Conservation (phyloP, 2,888 invertebrate genomes). For the Caenorhabditis becei region DNA sequence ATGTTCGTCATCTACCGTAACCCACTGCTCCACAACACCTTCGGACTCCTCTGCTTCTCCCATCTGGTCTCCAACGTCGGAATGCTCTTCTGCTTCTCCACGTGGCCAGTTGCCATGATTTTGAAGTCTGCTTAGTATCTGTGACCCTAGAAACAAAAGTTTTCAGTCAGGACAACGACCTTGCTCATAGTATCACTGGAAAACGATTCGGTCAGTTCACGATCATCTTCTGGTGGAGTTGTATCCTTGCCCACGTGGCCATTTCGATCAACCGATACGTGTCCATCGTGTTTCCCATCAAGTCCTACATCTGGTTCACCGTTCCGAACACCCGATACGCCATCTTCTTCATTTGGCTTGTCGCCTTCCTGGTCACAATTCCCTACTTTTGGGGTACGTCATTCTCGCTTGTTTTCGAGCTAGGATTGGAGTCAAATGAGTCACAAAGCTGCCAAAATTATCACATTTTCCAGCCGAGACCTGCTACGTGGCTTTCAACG, state of each 20-base stretch:
- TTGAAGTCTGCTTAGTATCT: constrained; percentile 30
- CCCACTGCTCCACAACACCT: constrained; percentile 64
- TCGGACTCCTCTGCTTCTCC: constrained; percentile 64
- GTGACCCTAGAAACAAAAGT: neutral
- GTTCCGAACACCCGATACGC: constrained; percentile 32
- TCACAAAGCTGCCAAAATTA: no score
- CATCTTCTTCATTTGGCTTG: constrained; percentile 48
- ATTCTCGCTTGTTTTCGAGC: neutral
- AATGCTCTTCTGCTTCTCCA: constrained; percentile 58
- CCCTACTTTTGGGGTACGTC: constrained; percentile 64
- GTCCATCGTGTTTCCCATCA: constrained; percentile 64
- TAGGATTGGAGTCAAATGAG: no score
- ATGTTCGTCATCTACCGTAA: constrained; percentile 60
- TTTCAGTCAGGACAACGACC: constrained; percentile 49
- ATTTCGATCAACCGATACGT: constrained; percentile 67
- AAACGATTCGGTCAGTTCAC: constrained; percentile 64
- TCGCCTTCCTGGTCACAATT: constrained; percentile 51
- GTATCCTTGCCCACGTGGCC: constrained; percentile 65
- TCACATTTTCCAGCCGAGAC: constrained; percentile 24
- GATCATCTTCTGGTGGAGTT: constrained; percentile 69
- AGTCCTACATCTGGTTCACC: constrained; percentile 52
- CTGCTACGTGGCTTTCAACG: constrained; percentile 53
- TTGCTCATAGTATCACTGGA: constrained; percentile 33
- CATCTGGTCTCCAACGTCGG: constrained; percentile 64
- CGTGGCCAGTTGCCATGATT: constrained; percentile 63